Base-by-base conservation (phyloP, 2,113 vertebrate genomes). In the Leuciscus idus region DNA sequence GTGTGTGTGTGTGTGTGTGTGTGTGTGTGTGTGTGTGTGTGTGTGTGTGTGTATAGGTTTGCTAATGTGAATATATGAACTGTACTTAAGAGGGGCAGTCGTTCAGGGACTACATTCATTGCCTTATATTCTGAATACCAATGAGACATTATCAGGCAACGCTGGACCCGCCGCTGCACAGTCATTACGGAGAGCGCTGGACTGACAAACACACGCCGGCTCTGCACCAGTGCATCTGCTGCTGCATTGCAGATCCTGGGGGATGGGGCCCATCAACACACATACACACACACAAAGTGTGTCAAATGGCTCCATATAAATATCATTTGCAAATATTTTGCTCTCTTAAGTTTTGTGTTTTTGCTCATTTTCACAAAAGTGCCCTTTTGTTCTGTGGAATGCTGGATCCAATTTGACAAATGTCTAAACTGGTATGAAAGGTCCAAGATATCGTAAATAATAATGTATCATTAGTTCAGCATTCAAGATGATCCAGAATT, bases 181-280 rank as follows among this genome's bases (percentile, higher is more conserved):
- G 61, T 62, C 75, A 85, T 79, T 68, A 85, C 46, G 3, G 36
- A 55, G 30, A 85, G 21, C 36, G 28, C 1, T 78, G 84, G 21
- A 85, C 46, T 64, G 59, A 85, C 59, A 78, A 50, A 79, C 74
- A 68, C 84, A 68, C n/a, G 23, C 23, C 73, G 28, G 62, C 75
- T 85, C 75, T 68, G 84, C 84, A 79, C 84, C 84, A 85, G 30
- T 85, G 84, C 62, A 70, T 55, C 75, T 57, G 75, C 61, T 84
- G 81, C 81, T 84, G 81, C 81, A 87, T 79, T 84, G 81, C 86
- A 84, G 86, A 87, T 74, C 81, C 86, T 70, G 81, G 59, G 81
- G 86, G 43, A 66, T 19, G 70, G 30, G 23, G 19, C 12, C 8
- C 11, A 64, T 61, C 36, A 62, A 70, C 21, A 48, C 73, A 70